Base-by-base conservation (phyloP, 2,113 vertebrate genomes). In the Podarcis cretensis region DNA sequence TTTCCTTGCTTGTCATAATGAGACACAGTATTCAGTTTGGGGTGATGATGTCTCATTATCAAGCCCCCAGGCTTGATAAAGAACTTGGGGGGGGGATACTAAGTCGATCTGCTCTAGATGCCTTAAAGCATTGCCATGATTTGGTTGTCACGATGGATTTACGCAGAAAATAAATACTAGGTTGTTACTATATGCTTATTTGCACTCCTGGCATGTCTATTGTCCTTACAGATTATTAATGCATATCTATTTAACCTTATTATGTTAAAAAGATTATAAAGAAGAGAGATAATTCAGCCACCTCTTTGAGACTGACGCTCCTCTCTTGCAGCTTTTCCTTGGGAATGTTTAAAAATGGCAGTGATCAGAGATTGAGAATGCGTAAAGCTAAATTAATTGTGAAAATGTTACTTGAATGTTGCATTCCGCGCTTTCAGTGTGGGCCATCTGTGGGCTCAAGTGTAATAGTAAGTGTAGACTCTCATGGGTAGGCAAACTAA, bases 61-160 rank as follows among this genome's bases (percentile, higher is more conserved):
- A 89, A 25, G 81, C 92, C 82, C 89, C 91, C 88, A 92, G 88
- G 74, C 91, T 90, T 75, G 88, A 0, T 25, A 90, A 78, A 65
- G 94, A 54, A 63, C 83, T 59, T 75, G 91, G 71, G 89, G 90
- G 5, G 25, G 5, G 13, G 90, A 93, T 6, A 92, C 87, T 79
- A 93, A 91, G 76, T 6, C 69, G n/a, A 90, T 91, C 86, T 0
- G 0, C 90, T 92, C 85, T 88, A 88, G 91, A 88, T 94, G 91
- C 90, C 93, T 93, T 90, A 83, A 68, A 95, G 90, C 92, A 0
- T 16, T 81, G 84, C 85, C 89, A 40, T 86, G 93, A 80, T 94
- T 91, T 81, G 83, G 87, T 84, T 95, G 93, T 95, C 91, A 90
- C 82, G 94, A 95, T 66, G 77, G 91, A 94, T 95, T 92, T 95